Base-by-base conservation (phyloP, 2,797 vertebrate genomes). In the Bradypus variegatus region DNA sequence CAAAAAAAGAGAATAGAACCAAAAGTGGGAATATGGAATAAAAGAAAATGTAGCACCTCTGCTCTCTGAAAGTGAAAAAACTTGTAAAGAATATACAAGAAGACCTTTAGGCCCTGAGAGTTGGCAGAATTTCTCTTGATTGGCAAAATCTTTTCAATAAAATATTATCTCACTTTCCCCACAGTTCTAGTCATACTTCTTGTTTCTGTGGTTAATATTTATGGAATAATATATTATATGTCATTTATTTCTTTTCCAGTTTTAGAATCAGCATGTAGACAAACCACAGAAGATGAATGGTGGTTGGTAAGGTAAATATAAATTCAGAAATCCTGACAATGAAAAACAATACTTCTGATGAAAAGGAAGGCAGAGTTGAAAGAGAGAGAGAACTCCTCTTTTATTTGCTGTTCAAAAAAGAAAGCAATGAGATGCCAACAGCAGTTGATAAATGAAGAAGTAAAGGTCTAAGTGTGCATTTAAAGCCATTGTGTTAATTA, bases 21-120 rank as follows among this genome's bases (percentile, higher is more conserved):
- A 12, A 31, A 33, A 18, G 4, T 27, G 31, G 29, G 60, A 18
- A 13, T 0, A 6, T 0, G 10, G 33, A 13, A 25, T 8, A 23
- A 31, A 48, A 18, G 60, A n/a, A 6, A 16, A n/a, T 5, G 2
- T 2, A 29, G 73, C 33, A 2, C 3, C 25, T 31, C 4, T 6
- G 36, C 48, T 33, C 55, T 29, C 8, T 29, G 36, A 38, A 79
- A 13, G 15, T 4, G 16, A 27, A 33, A 8, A 58, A 1, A 19
- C 16, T 29, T 3, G 3, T 41, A 14, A 23, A 41, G 36, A 23
- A 29, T 1, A 3, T 16, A 29, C 13, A 7, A 1, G 2, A 36
- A n/a, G 23, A 21, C 14, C 19, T 3, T 27, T 25, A 29, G 11
- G 70, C 64, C 23, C 55, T 23, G 14, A 45, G 6, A 10, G 31